Evolutionary conservation across 2,797 vertebrate species (phyloP).

Genomic region (Schizopygopsis pylzovi): DNA sequence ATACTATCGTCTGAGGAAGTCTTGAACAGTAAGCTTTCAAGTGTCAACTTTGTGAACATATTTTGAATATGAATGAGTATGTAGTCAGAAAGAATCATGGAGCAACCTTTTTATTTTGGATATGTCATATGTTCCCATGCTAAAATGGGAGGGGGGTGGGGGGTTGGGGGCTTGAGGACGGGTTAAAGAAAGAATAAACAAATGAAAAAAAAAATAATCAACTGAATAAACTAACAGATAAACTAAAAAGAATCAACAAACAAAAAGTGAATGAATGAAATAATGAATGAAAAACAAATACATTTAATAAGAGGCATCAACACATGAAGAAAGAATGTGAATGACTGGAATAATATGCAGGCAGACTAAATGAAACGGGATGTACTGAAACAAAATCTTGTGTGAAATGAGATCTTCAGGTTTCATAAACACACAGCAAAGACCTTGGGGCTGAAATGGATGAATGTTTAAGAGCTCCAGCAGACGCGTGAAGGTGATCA

Average conservation of each 20-base stretch:
- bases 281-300: too few relatives aligned
- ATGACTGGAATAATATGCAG: not conserved
- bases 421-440: not conserved
- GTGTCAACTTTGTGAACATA: too few relatives aligned
- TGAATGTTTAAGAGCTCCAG: constrained; percentile 20
- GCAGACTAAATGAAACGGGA: not conserved
- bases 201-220: not conserved
- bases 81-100: too few relatives aligned
- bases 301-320: too few relatives aligned
- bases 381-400: not conserved
- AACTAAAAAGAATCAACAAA: not conserved
- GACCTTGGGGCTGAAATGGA: not conserved
- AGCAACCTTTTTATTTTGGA: too few relatives aligned
- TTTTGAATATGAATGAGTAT: too few relatives aligned
- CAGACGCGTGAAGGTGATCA: constrained; percentile 16
- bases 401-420: not conserved
- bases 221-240: not conserved
- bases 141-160: too few relatives aligned
- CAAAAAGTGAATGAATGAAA: not conserved
- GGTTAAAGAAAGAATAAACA: too few relatives aligned
- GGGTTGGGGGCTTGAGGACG: too few relatives aligned
- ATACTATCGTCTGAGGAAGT: too few relatives aligned
- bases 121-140: too few relatives aligned
- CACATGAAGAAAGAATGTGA: not conserved
- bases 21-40: too few relatives aligned